These are phyloP conservation scores for Cercocebus atys DNA, from an alignment of 2,113 vertebrate species.

Conservation along the genomic window DNA sequence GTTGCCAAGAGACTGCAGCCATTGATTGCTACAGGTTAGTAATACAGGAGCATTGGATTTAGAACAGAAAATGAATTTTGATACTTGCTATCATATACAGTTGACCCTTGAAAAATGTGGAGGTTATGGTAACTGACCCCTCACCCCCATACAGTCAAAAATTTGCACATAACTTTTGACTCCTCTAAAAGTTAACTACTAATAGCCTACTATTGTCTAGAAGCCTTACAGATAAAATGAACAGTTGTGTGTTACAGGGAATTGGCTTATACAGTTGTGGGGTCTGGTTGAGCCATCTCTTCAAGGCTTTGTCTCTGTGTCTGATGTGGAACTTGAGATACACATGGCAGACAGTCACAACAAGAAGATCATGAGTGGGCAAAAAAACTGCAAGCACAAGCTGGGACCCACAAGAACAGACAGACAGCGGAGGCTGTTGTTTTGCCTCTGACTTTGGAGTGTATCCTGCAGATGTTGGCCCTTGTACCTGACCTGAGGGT, in stretches of 20 bases:
- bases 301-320: background rate
- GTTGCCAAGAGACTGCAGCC: too few relatives aligned
- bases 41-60: too few relatives aligned
- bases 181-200: too few relatives aligned
- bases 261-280: background rate
- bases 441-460: background rate
- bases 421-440: background rate
- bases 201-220: too few relatives aligned
- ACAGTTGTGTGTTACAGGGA: background rate
- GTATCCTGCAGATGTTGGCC: background rate
- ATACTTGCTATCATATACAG: background rate
- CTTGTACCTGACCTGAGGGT: background rate
- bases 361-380: background rate
- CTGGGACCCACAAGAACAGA: background rate
- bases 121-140: background rate
- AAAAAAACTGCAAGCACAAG: background rate
- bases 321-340: background rate
- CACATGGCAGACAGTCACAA: background rate
- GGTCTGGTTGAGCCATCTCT: background rate
- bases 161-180: too few relatives aligned
- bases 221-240: too few relatives aligned
- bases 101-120: background rate
- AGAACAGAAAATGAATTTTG: too few relatives aligned
- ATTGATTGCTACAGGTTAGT: too few relatives aligned
- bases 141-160: too few relatives aligned